Evolutionary conservation across 2,888 invertebrate species (phyloP), one percentile per base, ranked within the genome.

Genomic region (Gordius sp.): DNA sequence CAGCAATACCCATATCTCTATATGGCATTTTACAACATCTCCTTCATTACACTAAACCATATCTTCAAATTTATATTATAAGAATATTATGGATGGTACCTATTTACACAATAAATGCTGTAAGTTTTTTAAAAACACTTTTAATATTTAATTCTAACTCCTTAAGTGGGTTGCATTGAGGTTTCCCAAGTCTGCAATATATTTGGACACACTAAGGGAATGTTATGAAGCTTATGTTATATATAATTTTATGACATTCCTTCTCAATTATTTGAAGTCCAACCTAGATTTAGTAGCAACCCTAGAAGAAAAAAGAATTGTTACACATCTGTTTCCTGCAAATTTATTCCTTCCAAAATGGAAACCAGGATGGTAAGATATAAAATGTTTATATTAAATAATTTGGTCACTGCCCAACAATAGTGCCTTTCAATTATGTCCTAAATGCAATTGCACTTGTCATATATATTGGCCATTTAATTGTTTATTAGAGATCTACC

Each of bases 211-310:
- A 63, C 69, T 83, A 57, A 75, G 89, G 67, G 89, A 91, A 73
- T 89, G 87, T 68, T 91, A 89, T 67, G 91, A 91, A 72, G 89
- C 87, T 1, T 91, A 87, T 73, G 89, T 89, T 1, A 89, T 91
- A 65, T 89, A 91, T 69, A 89, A 87, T 73, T 91, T 91, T 67
- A 86, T 89, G 85, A 81, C 81, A 65, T 91, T 82, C 68, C 73
- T 91, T 63, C 72, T 89, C 60, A 84, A 83, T 67, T 91, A 84
- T 69, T 74, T 91, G 57, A 80, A 82, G n/a, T 55, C 24, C 25
- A 55, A 20, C 16, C 25, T 27, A 16, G 28, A 27, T 25, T 16
- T 27, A 16, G 16, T 25, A 16, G 28, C 25, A 24, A 25, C 27
- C 25, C 26, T 27, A 16, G 55, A 27, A 55, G 25, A 55, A 55